Conservation (phyloP, 2,113 vertebrate species). For the Odontophorus gujanensis region DNA sequence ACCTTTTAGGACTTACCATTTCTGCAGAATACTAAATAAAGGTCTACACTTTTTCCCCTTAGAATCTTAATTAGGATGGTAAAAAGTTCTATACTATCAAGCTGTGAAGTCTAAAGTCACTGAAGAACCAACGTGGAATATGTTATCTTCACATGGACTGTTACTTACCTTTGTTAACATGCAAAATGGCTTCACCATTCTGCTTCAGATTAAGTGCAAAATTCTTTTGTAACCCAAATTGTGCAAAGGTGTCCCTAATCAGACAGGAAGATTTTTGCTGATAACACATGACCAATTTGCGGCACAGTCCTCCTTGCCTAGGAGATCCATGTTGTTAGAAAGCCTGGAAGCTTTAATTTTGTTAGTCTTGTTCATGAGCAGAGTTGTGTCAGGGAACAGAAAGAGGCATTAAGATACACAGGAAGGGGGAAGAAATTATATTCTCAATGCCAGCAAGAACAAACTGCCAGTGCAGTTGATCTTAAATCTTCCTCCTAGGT, state of each 20-base stretch:
- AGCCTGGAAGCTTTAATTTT: neutral
- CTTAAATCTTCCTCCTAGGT: neutral
- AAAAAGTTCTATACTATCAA: neutral
- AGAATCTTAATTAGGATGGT: slow-evolving; percentile 10
- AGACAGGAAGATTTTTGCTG: neutral
- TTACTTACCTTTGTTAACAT: neutral
- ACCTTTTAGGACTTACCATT: slow-evolving; percentile 5
- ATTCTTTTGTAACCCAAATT: neutral
- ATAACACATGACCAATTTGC: neutral
- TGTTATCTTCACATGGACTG: neutral
- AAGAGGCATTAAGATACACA: neutral
- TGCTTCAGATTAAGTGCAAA: neutral
- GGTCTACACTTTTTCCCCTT: slow-evolving; percentile 2
- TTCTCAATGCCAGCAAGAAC: neutral
- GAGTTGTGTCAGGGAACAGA: neutral
- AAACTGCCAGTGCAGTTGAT: neutral
- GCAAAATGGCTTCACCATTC: neutral
- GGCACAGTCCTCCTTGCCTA: neutral
- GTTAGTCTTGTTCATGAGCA: neutral
- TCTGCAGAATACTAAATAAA: slow-evolving; percentile 59
- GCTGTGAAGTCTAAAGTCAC: neutral
- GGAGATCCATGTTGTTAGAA: neutral
- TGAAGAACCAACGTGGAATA: neutral
- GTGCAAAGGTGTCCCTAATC: neutral
- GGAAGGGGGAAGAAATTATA: neutral